A percentile compares a stretch with the other conserved stretches of the same genome.
Conservation (phyloP, 2,113 vertebrate genomes). For the Esox niger region DNA sequence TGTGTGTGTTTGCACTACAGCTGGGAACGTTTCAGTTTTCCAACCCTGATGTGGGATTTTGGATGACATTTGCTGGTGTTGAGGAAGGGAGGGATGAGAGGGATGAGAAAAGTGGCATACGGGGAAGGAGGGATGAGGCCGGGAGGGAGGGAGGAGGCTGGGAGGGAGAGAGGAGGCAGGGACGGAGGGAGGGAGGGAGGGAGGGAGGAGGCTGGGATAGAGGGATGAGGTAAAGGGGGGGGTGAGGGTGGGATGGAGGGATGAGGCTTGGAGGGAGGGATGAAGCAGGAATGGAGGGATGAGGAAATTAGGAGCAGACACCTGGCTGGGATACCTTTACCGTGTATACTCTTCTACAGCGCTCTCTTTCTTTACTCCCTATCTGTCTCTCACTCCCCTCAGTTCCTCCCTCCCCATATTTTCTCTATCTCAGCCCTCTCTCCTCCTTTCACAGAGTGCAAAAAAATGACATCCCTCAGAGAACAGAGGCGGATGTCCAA, state of each 20-base stretch:
- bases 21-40: conserved; percentile 59
- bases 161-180: conserved; percentile 45
- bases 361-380: conserved; percentile 24
- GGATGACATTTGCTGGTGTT: not conserved
- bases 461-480: conserved; percentile 67
- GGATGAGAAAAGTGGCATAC: conserved; percentile 26
- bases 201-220: no score
- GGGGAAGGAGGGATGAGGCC: conserved; percentile 19
- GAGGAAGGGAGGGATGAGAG: conserved; percentile 22
- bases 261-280: conserved; percentile 55
- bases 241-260: conserved; percentile 41
- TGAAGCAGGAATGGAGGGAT: not conserved
- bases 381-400: conserved; percentile 6
- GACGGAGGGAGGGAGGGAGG: conserved; percentile 31
- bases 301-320: conserved; percentile 62
- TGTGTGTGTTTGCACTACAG: conserved; percentile 59
- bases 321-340: conserved; percentile 63
- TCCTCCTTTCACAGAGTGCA: conserved; percentile 51
- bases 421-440: conserved; percentile 2
- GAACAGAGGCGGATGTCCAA: no score
- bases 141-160: conserved; percentile 6
- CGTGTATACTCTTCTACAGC: conserved; percentile 61
- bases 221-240: conserved; percentile 27
- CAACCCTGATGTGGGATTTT: conserved; percentile 40
- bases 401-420: no score